phyloP scores from a whole-genome alignment of 2,113 vertebrate genomes.

The Rynchops niger region DNA sequence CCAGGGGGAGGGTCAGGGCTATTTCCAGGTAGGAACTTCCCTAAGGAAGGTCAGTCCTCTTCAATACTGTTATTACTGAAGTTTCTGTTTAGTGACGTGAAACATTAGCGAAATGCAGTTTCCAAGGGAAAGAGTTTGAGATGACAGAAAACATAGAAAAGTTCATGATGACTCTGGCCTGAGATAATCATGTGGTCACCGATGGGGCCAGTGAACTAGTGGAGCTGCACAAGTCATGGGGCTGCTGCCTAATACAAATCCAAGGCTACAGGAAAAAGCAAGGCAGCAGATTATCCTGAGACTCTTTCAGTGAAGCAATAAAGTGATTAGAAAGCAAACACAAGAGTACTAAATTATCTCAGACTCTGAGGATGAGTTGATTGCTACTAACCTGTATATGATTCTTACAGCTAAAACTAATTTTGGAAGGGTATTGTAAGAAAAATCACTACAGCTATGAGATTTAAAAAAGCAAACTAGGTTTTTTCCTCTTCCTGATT shows the following conservation, averaged over 20 bases:
- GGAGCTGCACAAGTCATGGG: neutral
- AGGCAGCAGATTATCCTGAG: neutral
- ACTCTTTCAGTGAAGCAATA: neutral
- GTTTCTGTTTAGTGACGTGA: neutral
- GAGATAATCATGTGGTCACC: neutral
- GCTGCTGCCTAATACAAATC: neutral
- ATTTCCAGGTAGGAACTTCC: neutral
- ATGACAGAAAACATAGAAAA: neutral
- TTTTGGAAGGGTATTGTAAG: neutral
- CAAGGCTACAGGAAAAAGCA: neutral
- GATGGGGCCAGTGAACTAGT: neutral
- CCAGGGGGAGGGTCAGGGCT: neutral
- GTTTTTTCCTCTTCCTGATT: neutral
- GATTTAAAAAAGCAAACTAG: neutral
- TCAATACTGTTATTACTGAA: neutral
- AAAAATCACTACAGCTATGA: neutral
- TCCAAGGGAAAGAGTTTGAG: neutral
- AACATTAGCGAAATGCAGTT: neutral
- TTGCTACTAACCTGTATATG: neutral
- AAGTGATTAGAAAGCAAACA: neutral
- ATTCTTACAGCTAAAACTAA: neutral
- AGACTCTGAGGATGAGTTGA: neutral
- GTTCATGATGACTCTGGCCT: neutral
- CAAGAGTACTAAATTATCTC: neutral
- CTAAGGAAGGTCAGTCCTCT: neutral